These are phyloP conservation scores for Samia ricini DNA, from an alignment of 1,140 invertebrate species.

Conservation along the genomic window DNA sequence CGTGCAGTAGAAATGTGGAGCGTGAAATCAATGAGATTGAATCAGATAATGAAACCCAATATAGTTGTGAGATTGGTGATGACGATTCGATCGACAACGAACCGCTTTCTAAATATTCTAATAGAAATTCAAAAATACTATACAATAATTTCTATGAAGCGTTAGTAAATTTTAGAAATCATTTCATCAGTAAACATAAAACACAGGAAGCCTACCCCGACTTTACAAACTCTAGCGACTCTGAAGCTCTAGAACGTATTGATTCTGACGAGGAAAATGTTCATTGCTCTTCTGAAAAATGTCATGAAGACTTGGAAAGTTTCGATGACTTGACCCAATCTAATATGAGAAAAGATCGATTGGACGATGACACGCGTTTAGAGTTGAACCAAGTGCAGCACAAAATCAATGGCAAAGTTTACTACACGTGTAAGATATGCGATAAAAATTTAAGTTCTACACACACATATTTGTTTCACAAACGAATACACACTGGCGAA, in stretches of 20 bases:
- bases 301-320: conserved; percentile 19
- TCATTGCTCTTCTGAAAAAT: not conserved
- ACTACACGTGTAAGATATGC: conserved; percentile 79
- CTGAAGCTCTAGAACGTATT: conserved; percentile 21
- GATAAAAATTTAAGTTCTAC: conserved; percentile 80
- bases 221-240: conserved; percentile 39
- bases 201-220: conserved; percentile 26
- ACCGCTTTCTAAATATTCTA: conserved; percentile 41
- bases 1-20: not conserved
- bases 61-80: not conserved
- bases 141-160: conserved; percentile 51
- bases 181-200: conserved; percentile 40
- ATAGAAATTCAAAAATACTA: conserved; percentile 20
- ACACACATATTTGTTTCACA: conserved; percentile 80
- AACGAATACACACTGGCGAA: conserved; percentile 84
- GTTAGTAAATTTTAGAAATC: conserved; percentile 51
- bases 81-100: conserved; percentile 35
- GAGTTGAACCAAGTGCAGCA: conserved; percentile 45
- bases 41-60: not conserved
- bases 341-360: conserved; percentile 48
- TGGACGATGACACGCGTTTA: conserved; percentile 46
- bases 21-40: not conserved
- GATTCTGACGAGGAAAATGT: not conserved
- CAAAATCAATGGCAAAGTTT: conserved; percentile 51
- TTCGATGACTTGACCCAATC: conserved; percentile 52